These are phyloP conservation scores for Clinocottus analis DNA, from an alignment of 2,113 vertebrate species.

Conservation along the genomic window DNA sequence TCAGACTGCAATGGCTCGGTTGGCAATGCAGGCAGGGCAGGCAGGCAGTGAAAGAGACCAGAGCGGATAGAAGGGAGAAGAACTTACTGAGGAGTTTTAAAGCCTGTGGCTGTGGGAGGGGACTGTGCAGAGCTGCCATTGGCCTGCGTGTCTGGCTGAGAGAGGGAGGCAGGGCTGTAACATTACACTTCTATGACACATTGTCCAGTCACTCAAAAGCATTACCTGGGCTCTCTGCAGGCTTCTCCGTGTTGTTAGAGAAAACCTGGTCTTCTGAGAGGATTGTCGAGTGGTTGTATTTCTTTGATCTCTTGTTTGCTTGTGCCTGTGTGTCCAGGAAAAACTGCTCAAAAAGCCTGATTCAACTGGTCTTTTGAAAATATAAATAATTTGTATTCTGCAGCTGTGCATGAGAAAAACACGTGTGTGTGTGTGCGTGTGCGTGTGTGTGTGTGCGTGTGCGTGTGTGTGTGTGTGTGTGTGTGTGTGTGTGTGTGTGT, in stretches of 20 bases:
- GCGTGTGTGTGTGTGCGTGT: too few relatives aligned
- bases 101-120: slow-evolving; percentile 74
- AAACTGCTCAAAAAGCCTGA: slow-evolving; percentile 18
- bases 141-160: slow-evolving; percentile 55
- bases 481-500: too few relatives aligned
- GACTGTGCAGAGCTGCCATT: slow-evolving; percentile 65
- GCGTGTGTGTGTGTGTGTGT: too few relatives aligned
- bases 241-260: slow-evolving; percentile 32
- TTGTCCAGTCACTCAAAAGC: slow-evolving; percentile 66
- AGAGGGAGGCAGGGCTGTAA: slow-evolving; percentile 75
- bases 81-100: slow-evolving; percentile 74
- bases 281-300: slow-evolving; percentile 5
- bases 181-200: slow-evolving; percentile 75
- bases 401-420: background rate
- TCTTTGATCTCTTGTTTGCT: background rate
- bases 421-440: too few relatives aligned
- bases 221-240: slow-evolving; percentile 68
- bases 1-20: slow-evolving; percentile 33
- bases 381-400: background rate
- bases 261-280: slow-evolving; percentile 28
- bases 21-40: slow-evolving; percentile 38
- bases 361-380: slow-evolving; percentile 16
- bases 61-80: slow-evolving; percentile 76
- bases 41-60: slow-evolving; percentile 73
- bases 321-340: slow-evolving; percentile 5